Percentiles rank a stretch among this genome's conserved stretches.
Conservation (phyloP, 2,797 vertebrate genomes). For the Sebastolobus alascanus region DNA sequence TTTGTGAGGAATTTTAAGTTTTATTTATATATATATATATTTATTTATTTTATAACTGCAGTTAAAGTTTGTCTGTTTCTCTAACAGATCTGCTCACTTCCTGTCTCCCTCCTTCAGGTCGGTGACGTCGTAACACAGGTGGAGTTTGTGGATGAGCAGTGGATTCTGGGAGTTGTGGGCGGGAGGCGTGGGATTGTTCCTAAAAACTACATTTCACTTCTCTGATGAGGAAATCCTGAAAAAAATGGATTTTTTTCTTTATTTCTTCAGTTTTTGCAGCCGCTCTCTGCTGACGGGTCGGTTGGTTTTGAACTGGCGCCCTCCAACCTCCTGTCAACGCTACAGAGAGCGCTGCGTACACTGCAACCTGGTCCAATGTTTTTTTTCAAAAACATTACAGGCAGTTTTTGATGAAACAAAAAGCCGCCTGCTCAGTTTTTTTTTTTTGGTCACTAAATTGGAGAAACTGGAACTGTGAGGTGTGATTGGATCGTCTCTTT, state of each 20-base stretch:
- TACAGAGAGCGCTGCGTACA: too few species aligned
- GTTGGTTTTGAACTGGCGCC: not conserved
- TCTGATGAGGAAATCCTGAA: slow-evolving; percentile 40
- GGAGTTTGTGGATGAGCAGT: slow-evolving; percentile 90
- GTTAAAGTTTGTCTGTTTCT: not conserved
- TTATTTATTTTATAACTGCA: not conserved
- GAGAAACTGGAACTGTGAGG: not conserved
- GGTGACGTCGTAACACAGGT: slow-evolving; percentile 90
- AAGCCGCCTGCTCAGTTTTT: not conserved
- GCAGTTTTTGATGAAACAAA: not conserved
- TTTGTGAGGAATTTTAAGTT: not conserved
- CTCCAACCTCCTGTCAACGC: not conserved
- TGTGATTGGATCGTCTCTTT: not conserved
- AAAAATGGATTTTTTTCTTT: not conserved
- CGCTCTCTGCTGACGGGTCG: not conserved
- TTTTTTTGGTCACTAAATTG: not conserved
- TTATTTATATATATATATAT: too few species aligned
- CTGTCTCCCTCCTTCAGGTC: slow-evolving; percentile 77
- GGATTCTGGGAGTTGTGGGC: slow-evolving; percentile 90
- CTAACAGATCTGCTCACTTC: not conserved
- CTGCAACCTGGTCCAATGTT: too few species aligned
- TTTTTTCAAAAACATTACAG: not conserved
- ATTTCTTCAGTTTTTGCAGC: not conserved
- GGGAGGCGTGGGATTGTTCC: slow-evolving; percentile 92
- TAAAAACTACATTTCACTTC: slow-evolving; percentile 90